These are phyloP conservation scores for Pseudochirops cupreus DNA, from an alignment of 2,797 vertebrate species.

Conservation along the genomic window DNA sequence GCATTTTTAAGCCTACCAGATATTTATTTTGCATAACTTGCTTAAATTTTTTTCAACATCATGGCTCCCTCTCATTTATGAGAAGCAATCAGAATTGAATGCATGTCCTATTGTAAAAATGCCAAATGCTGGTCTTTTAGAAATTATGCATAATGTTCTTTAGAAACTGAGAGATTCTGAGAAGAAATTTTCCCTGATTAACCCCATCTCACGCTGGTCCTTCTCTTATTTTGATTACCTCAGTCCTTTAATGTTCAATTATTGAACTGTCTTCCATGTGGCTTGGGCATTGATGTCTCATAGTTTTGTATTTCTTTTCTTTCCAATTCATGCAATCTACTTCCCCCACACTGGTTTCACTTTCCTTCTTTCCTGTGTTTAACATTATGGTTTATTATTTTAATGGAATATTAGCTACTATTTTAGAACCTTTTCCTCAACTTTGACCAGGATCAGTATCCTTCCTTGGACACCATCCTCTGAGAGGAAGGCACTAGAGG, in stretches of 20 bases:
- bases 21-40: background rate
- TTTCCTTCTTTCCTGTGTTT: background rate
- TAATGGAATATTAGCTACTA: background rate
- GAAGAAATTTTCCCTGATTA: conserved; percentile 16
- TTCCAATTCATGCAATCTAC: background rate
- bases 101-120: background rate
- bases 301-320: conserved; percentile 28
- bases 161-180: background rate
- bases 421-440: background rate
- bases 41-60: too few relatives aligned
- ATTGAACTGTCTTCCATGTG: conserved; percentile 15
- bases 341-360: background rate
- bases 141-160: background rate
- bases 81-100: conserved; percentile 14
- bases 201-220: conserved; percentile 14
- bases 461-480: background rate
- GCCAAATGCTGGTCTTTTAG: background rate
- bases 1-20: background rate
- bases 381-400: background rate
- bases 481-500: background rate
- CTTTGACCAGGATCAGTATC: background rate
- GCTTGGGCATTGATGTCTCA: background rate
- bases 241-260: conserved; percentile 18
- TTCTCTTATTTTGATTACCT: conserved; percentile 54
- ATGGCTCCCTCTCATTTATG: background rate